These are phyloP conservation scores for Poeciliopsis turneri DNA, from an alignment of 2,797 vertebrate species.

Conservation along the genomic window DNA sequence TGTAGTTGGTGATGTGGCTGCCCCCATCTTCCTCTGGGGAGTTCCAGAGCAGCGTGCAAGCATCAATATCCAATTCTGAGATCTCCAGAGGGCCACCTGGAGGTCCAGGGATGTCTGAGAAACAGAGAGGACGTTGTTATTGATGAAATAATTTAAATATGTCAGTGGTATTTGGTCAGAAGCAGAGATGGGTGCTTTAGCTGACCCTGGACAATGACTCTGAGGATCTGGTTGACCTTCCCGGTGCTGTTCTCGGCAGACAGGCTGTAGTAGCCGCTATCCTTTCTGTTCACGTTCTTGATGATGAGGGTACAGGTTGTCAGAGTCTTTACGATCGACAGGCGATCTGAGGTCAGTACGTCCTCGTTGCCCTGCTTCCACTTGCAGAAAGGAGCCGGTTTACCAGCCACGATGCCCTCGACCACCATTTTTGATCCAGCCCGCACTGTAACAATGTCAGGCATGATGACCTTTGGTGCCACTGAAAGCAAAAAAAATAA, in stretches of 20 bases:
- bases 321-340: slow-evolving; percentile 89
- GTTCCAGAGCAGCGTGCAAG: slow-evolving; percentile 95
- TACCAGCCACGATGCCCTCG: slow-evolving; percentile 93
- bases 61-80: slow-evolving; percentile 90
- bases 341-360: slow-evolving; percentile 90
- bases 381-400: slow-evolving; percentile 90
- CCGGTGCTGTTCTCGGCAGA: slow-evolving; percentile 92
- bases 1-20: slow-evolving; percentile 96
- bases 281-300: slow-evolving; percentile 91
- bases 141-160: slow-evolving; percentile 3
- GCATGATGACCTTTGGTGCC: slow-evolving; percentile 93
- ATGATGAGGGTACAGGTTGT: slow-evolving; percentile 88
- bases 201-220: slow-evolving; percentile 93
- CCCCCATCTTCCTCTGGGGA: slow-evolving; percentile 95
- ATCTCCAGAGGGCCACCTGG: slow-evolving; percentile 93
- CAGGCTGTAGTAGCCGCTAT: slow-evolving; percentile 94
- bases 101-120: slow-evolving; percentile 92
- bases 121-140: background rate
- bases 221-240: slow-evolving; percentile 89
- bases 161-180: background rate
- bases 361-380: slow-evolving; percentile 92
- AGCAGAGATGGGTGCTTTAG: slow-evolving; percentile 21
- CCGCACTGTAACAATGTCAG: slow-evolving; percentile 89
- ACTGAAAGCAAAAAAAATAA: slow-evolving; percentile 74
- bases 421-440: slow-evolving; percentile 94